Evolutionary conservation across 2,113 vertebrate species (phyloP).

Genomic region (Chascanopsetta lugubris): DNA sequence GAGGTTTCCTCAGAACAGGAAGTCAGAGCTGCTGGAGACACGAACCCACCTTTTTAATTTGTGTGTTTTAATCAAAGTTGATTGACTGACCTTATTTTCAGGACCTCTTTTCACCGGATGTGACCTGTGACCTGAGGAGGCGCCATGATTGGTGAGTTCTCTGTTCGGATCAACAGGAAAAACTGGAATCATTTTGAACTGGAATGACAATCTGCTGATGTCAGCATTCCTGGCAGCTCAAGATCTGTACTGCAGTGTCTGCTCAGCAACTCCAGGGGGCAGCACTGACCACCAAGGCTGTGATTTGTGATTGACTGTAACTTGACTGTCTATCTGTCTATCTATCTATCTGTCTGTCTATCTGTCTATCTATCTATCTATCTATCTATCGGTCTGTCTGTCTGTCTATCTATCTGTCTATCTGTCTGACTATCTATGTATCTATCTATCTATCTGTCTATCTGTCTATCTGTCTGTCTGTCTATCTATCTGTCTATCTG

Average conservation of each 20-base stretch:
- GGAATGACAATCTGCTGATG: background rate
- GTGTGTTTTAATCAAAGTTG: background rate
- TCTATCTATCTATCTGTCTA: too few species aligned
- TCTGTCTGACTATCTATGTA: too few species aligned
- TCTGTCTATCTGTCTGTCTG: too few species aligned
- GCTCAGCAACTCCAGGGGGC: too few species aligned
- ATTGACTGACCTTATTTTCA: too few species aligned
- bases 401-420: too few species aligned
- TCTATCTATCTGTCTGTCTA: too few species aligned
- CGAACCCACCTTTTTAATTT: background rate
- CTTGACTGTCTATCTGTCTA: too few species aligned
- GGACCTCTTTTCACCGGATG: conserved; percentile 25
- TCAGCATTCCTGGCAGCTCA: background rate
- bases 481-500: too few species aligned
- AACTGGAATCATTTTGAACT: background rate
- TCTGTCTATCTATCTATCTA: too few species aligned
- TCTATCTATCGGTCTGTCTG: too few species aligned
- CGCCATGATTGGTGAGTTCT: conserved; percentile 49
- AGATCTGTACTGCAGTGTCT: background rate
- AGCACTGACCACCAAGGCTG: background rate
- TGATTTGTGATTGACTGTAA: too few species aligned
- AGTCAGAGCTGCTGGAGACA: conserved; percentile 28
- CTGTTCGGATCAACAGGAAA: background rate
- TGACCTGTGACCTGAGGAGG: conserved; percentile 32
- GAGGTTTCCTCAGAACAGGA: conserved; percentile 48